Evolutionary conservation across 2,797 vertebrate species (phyloP), one percentile per base, ranked within the genome.

Genomic region (Basileuterus tristriatus): DNA sequence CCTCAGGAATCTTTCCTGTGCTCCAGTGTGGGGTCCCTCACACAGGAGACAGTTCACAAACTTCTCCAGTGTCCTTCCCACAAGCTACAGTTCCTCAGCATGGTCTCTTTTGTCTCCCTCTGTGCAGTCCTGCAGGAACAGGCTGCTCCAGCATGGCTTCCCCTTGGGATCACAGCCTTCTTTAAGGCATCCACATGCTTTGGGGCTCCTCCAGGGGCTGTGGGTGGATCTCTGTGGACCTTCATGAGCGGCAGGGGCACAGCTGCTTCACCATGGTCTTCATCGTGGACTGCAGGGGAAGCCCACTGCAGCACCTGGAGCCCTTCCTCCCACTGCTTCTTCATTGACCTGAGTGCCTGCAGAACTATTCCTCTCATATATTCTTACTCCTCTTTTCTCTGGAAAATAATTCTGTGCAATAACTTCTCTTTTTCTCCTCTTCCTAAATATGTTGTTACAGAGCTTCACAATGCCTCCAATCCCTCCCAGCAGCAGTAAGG

Each of bases 401-500:
- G 21, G 15, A 26, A 46, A 46, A 19, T 39, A 46, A 10, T 39
- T 58, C 50, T 52, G 20, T 4, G 7, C 29, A 70, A 46, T 15
- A 44, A 26, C 16, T 50, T 21, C 27, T 32, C 27, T 27, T 11
- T 5, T 1, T 1, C 5, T 4, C 7, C 4, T 4, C 8, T 30
- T 52, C 23, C 29, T 65, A 52, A 52, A 46, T 47, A 36, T 17
- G 5, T 32, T 71, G 13, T 36, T 80, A 10, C 39, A 65, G 59
- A 59, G 15, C 13, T 67, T 46, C 55, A 39, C n/a, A 20, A 14
- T 52, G 43, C 16, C 20, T 81, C 50, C 12, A 34, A 18, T 11
- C 2, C 2, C 16, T 83, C n/a, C 20, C 24, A 56, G 36, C 44
- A 59, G 55, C 36, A 72, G 36, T 39, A 62, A 60, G 53, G 50